Evolutionary conservation across 2,888 invertebrate genomes (phyloP), one percentile per base, ranked within the genome.

Genomic region (Conops quadrifasciatus): DNA sequence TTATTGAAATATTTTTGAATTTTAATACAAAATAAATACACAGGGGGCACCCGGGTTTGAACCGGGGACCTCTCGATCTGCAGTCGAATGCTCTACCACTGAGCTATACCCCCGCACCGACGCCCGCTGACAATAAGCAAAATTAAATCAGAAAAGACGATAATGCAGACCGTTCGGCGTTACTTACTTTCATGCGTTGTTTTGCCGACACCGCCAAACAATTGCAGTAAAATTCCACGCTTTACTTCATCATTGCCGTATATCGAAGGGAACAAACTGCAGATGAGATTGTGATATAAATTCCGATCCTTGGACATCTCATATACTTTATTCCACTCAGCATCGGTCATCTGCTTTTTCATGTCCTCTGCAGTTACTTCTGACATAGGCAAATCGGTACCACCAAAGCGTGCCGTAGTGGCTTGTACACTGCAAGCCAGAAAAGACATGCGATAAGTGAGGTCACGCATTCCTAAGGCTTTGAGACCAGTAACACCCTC

Each of bases 161-260:
- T 36, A 36, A 36, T 7, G 36, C 36, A 36, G 36, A 7, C 9
- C 9, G 36, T 9, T 7, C 36, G 4, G 9, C 36, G 36, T 9
- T 49, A 79, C 80, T 81, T 76, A 88, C 90, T 92, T 88, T 98
- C 98, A 45, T 91, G 87, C 0, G 98, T 98, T 26, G 91, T 93
- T 87, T 99, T 99, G 0, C 94, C 92, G 0, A 99, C 98, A 0
- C 99, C 99, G 4, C 99, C 96, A 84, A 99, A 98, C 77, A 99
- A 84, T 94, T 98, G 98, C 49, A 99, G 87, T 13, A 98, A 87
- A 69, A 98, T 92, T 0, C 94, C 95, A 67, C 91, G 87, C 85
- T 99, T 99, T 0, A 99, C 94, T 85, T 98, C 98, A 77, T 96
- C 97, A 84, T 95, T 97, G 0, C 97, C 99, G 81, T 98, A 97